These are phyloP conservation scores for Leucophenga varia DNA, from an alignment of 1,140 invertebrate genomes.

Conservation along the genomic window DNA sequence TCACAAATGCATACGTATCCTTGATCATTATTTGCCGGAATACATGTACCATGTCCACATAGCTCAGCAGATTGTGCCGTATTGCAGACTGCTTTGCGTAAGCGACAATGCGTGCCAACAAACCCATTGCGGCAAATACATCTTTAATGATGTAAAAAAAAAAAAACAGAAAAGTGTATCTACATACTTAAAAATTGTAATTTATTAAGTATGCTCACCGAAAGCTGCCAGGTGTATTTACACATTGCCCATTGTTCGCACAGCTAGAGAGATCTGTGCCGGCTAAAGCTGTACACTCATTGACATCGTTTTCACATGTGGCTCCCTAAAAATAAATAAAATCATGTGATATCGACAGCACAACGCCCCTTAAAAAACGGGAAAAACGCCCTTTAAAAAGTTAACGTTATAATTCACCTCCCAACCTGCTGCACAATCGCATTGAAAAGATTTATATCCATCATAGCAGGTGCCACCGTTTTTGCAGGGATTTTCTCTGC, in stretches of 20 bases:
- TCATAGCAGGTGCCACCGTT: slow-evolving; percentile 84
- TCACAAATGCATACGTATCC: slow-evolving; percentile 78
- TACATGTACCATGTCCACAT: slow-evolving; percentile 85
- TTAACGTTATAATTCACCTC: slow-evolving; percentile 62
- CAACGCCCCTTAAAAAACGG: not conserved
- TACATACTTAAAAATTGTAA: not conserved
- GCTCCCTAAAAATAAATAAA: slow-evolving; percentile 60
- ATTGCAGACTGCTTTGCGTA: slow-evolving; percentile 70
- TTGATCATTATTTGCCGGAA: slow-evolving; percentile 60
- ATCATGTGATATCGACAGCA: not conserved
- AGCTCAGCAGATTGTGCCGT: slow-evolving; percentile 69
- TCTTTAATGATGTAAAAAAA: slow-evolving; percentile 58
- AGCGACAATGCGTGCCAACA: slow-evolving; percentile 79
- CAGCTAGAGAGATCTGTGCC: slow-evolving; percentile 82
- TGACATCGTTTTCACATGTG: slow-evolving; percentile 76
- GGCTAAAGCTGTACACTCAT: slow-evolving; percentile 77
- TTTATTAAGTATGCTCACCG: no score
- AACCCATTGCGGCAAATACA: slow-evolving; percentile 76
- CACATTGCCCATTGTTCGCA: slow-evolving; percentile 86
- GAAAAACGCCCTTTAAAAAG: slow-evolving; percentile 27
- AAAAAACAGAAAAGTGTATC: not conserved
- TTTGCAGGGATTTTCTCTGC: slow-evolving; percentile 72
- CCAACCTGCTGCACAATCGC: slow-evolving; percentile 74
- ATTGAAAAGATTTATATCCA: slow-evolving; percentile 70
- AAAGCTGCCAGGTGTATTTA: slow-evolving; percentile 77